These are phyloP conservation scores for Ophion obscuratus DNA, from an alignment of 2,888 invertebrate species.

Conservation along the genomic window DNA sequence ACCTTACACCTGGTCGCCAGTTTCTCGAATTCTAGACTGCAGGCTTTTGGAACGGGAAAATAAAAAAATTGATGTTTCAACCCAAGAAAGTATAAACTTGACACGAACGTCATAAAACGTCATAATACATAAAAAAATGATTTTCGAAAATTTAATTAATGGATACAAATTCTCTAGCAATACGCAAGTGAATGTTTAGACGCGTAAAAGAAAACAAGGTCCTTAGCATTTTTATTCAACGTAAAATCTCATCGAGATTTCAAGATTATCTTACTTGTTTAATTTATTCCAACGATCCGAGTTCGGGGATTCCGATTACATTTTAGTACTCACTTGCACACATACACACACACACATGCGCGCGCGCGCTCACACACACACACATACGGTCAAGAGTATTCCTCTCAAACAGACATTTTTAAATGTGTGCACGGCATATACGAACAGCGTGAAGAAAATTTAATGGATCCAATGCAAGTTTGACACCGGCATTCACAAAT, in stretches of 20 bases:
- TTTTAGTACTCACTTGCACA: constrained; percentile 4
- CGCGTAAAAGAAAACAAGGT: background rate
- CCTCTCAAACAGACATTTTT: background rate
- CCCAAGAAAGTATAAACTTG: too few relatives aligned
- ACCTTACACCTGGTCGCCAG: too few relatives aligned
- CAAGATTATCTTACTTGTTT: constrained; percentile 38
- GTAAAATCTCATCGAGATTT: constrained; percentile 54
- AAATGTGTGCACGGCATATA: constrained; percentile 13
- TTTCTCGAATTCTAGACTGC: too few relatives aligned
- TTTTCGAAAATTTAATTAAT: too few relatives aligned
- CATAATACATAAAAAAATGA: too few relatives aligned
- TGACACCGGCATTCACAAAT: constrained; percentile 23
- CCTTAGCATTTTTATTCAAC: constrained; percentile 60
- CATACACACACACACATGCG: background rate
- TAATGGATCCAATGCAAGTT: constrained; percentile 34
- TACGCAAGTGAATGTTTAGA: background rate
- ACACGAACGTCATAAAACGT: too few relatives aligned
- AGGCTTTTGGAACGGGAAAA: too few relatives aligned
- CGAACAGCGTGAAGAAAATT: background rate
- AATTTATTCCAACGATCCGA: constrained; percentile 16
- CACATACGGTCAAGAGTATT: background rate
- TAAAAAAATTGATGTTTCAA: too few relatives aligned
- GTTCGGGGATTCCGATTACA: constrained; percentile 30
- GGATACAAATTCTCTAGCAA: too few relatives aligned
- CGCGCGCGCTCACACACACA: too few relatives aligned